phyloP scores from a whole-genome alignment of 1,140 invertebrate genomes.

The Hyphantria cunea region DNA sequence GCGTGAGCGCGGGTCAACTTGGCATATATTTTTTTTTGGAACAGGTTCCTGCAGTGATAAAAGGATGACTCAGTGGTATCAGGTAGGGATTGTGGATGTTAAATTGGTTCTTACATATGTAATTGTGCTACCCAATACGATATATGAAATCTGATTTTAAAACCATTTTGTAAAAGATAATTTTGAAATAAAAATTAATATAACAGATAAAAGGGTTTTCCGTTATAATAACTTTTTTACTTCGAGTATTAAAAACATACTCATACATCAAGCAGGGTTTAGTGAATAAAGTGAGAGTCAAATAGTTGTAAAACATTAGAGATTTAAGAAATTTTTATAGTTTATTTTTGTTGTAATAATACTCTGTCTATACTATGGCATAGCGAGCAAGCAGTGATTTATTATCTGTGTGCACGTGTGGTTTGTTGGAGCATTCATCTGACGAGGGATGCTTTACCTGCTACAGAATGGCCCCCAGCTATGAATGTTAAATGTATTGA shows the following conservation, averaged over 20 bases:
- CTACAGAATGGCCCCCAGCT: conserved; percentile 47
- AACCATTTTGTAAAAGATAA: neutral
- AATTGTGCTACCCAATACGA: neutral
- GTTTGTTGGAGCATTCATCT: conserved; percentile 32
- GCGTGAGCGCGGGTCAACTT: conserved; percentile 62
- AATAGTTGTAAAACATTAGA: no score
- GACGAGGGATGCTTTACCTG: conserved; percentile 62
- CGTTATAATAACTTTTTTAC: conserved; percentile 4
- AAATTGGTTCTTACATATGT: conserved; percentile 9
- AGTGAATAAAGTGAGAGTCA: neutral
- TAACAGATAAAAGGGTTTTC: neutral
- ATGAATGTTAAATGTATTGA: conserved; percentile 40
- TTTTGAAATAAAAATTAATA: conserved; percentile 3
- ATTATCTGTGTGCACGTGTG: conserved; percentile 41
- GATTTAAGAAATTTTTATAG: neutral
- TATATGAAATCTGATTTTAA: neutral
- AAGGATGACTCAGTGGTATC: conserved; percentile 63
- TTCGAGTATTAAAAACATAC: conserved; percentile 5
- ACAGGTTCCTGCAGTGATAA: conserved; percentile 70
- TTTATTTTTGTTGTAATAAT: conserved; percentile 12
- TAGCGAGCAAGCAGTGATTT: conserved; percentile 30
- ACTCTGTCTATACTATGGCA: conserved; percentile 9
- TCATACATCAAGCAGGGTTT: neutral
- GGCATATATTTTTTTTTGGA: conserved; percentile 67
- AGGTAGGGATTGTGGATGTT: conserved; percentile 18